Base-by-base conservation (phyloP, 2,797 vertebrate species). In the Chelmon rostratus region DNA sequence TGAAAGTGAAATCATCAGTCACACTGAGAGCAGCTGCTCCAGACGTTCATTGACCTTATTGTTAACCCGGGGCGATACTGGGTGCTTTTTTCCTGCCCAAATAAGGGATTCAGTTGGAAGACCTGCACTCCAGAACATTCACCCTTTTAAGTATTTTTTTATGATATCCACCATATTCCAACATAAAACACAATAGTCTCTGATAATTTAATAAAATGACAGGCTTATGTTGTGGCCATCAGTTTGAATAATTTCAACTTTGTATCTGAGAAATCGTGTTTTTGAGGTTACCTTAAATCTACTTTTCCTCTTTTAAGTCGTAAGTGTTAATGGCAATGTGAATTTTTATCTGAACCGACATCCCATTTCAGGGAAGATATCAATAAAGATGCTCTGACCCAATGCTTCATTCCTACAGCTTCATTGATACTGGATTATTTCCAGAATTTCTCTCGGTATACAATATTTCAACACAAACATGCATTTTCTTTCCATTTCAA, bases 261-360 rank as follows among this genome's bases (percentile, higher is more conserved):
- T 4, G 35, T 23, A 35, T 35, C 7, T 52, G n/a, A 52, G 35
- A n/a, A 6, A n/a, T 23, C n/a, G 23, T 16, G 16, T 19, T 35
- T 56, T 33, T 56, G 15, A 56, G 5, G n/a, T n/a, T n/a, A n/a
- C n/a, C n/a, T n/a, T n/a, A n/a, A n/a, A n/a, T n/a, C n/a, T n/a
- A n/a, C n/a, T n/a, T n/a, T n/a, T n/a, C n/a, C n/a, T n/a, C n/a
- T n/a, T n/a, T n/a, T n/a, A n/a, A n/a, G n/a, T n/a, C n/a, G n/a
- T 15, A 16, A 76, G 82, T 28, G n/a, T 28, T 44, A 64, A 23
- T 61, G 16, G 49, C 12, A 52, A 57, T 16, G 33, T 38, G 25
- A 71, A 38, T 19, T 72, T 74, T 59, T 46, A 78, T 50, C 25
- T 15, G 33, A 8, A 46, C n/a, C 8, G 3, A 12, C 25, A 11